Conservation (phyloP, 2,888 invertebrate species). For the Phortica okadai region DNA sequence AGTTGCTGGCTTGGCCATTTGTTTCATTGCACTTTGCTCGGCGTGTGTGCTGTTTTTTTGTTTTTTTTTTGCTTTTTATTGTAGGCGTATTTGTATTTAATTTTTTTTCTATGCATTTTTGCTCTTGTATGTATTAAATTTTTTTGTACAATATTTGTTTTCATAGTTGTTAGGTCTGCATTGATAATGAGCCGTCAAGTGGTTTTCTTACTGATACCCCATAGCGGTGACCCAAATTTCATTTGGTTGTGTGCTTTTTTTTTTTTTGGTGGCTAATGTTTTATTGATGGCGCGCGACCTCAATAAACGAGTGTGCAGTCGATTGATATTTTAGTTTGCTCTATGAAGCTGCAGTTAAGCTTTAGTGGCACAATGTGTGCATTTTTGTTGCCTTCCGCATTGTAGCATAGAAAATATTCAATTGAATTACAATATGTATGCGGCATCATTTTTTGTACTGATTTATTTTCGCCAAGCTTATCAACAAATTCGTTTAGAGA, state of each 20-base stretch:
- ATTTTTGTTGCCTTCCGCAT: too few relatives aligned
- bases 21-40: conserved; percentile 1
- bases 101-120: background rate
- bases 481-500: too few relatives aligned
- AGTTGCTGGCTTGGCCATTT: background rate
- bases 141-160: background rate
- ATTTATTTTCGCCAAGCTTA: too few relatives aligned
- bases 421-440: too few relatives aligned
- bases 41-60: background rate
- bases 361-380: background rate
- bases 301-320: background rate
- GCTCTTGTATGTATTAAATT: background rate
- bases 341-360: background rate
- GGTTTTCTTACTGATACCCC: background rate
- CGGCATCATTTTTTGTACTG: too few relatives aligned
- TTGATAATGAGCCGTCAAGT: conserved; percentile 20
- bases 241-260: background rate
- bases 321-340: background rate
- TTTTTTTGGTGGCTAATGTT: conserved; percentile 3
- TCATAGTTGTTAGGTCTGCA: conserved; percentile 1
- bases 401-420: too few relatives aligned
- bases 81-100: conserved; percentile 2
- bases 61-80: too few relatives aligned
- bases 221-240: conserved; percentile 19
- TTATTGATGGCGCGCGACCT: conserved; percentile 21